Evolutionary conservation across 1,140 invertebrate genomes (phyloP).

Genomic region (Popillia japonica): DNA sequence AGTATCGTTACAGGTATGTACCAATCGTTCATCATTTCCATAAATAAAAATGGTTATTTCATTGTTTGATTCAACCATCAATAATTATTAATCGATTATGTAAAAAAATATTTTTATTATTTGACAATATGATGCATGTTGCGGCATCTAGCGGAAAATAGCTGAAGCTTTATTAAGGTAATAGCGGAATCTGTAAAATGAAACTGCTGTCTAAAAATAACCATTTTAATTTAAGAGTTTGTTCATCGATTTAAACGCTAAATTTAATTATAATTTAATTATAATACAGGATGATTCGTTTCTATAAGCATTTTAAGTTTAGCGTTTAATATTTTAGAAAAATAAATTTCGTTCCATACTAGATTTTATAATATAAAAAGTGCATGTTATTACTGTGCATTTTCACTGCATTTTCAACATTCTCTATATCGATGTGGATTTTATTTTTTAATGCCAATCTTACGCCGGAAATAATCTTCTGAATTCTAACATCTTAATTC

Average conservation of each 20-base stretch:
- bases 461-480: too few relatives aligned
- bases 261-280: neutral
- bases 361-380: neutral
- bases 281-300: neutral
- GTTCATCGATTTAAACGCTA: constrained; percentile 17
- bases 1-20: constrained; percentile 86
- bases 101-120: neutral
- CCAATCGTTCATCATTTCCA: neutral
- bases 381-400: constrained; percentile 41
- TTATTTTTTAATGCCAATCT: neutral
- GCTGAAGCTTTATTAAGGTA: neutral
- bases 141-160: neutral
- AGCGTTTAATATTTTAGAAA: neutral
- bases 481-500: too few relatives aligned
- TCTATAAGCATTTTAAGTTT: neutral
- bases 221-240: neutral
- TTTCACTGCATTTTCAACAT: constrained; percentile 42
- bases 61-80: neutral
- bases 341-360: constrained; percentile 1
- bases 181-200: neutral
- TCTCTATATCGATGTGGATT: neutral
- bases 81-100: neutral
- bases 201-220: neutral
- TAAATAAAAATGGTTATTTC: constrained; percentile 15
- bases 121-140: neutral